These are phyloP conservation scores for Prionace glauca DNA, from an alignment of 2,797 vertebrate genomes.

Conservation along the genomic window DNA sequence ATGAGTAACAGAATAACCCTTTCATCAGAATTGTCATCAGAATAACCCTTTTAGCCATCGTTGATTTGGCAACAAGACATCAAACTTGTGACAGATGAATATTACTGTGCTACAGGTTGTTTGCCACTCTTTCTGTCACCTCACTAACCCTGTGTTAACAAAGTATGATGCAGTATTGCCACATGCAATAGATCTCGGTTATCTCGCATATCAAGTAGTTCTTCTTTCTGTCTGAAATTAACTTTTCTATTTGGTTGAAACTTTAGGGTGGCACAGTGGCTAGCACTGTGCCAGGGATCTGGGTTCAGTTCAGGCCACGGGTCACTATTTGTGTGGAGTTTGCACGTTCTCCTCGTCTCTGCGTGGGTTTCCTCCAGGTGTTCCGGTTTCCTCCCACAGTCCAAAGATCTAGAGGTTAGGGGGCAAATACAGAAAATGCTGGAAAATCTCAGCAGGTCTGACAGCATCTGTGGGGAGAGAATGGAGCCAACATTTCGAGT, in stretches of 20 bases:
- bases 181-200: background rate
- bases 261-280: too few relatives aligned
- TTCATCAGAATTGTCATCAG: background rate
- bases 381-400: too few relatives aligned
- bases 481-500: too few relatives aligned
- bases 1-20: background rate
- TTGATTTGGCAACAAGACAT: background rate
- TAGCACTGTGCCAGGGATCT: too few relatives aligned
- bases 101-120: background rate
- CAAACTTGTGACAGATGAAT: background rate
- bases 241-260: background rate
- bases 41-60: background rate
- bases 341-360: too few relatives aligned
- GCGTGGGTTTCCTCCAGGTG: too few relatives aligned
- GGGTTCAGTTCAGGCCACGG: too few relatives aligned
- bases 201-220: background rate
- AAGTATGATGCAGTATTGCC: background rate
- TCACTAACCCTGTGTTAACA: background rate
- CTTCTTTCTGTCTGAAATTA: background rate
- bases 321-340: too few relatives aligned
- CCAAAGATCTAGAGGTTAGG: too few relatives aligned
- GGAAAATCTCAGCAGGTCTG: too few relatives aligned
- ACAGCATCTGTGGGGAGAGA: too few relatives aligned
- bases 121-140: background rate
- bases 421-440: too few relatives aligned